phyloP scores from a whole-genome alignment of 2,113 vertebrate species.

The Myrmecophaga tridactyla region DNA sequence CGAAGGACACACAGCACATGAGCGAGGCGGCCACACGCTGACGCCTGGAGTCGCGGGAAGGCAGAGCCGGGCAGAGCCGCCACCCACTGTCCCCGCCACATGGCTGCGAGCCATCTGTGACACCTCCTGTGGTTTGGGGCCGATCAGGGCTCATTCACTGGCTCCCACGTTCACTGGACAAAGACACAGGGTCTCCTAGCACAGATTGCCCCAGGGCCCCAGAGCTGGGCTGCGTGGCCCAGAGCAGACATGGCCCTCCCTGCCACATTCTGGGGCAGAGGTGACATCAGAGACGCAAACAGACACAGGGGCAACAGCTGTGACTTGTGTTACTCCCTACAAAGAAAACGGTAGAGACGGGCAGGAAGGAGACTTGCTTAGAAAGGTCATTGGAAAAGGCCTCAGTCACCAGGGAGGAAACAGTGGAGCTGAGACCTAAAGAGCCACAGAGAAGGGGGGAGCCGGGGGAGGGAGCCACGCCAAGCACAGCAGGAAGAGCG shows the following conservation, averaged over 20 bases:
- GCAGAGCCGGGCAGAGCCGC: neutral
- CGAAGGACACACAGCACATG: neutral
- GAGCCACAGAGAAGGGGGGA: too few relatives aligned
- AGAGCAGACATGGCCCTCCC: neutral
- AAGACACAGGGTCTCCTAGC: too few relatives aligned
- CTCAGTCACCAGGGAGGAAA: neutral
- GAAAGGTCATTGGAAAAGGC: too few relatives aligned
- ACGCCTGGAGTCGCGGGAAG: fast-evolving
- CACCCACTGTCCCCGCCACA: fast-evolving
- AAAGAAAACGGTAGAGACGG: neutral
- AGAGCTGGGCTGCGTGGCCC: neutral
- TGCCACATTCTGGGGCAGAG: fast-evolving
- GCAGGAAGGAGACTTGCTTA: neutral
- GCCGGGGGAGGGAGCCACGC: too few relatives aligned
- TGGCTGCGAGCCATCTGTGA: neutral
- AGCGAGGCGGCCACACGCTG: fast-evolving
- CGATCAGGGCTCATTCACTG: fast-evolving
- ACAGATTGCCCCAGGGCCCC: neutral
- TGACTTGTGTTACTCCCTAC: too few relatives aligned
- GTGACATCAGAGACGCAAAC: too few relatives aligned
- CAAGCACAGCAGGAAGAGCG: neutral
- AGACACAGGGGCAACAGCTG: too few relatives aligned
- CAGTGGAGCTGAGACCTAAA: neutral
- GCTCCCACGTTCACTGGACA: neutral
- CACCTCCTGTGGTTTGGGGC: neutral